phyloP scores from a whole-genome alignment of 2,113 vertebrate genomes.

The Egretta garzetta region DNA sequence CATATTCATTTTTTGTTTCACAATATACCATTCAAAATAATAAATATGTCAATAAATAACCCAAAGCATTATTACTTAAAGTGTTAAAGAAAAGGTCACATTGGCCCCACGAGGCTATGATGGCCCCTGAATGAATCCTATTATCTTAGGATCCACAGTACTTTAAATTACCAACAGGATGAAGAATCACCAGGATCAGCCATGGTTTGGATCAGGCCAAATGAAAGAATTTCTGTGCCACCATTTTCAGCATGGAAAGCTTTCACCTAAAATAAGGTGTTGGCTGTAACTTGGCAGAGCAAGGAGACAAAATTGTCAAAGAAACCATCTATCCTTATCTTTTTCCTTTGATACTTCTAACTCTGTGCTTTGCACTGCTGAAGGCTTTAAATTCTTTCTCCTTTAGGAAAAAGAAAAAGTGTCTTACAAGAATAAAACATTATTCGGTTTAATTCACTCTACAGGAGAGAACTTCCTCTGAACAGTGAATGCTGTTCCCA shows the following conservation, averaged over 20 bases:
- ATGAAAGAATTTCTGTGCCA: not conserved
- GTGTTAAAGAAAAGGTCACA: not conserved
- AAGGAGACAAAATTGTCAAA: slow-evolving; percentile 41
- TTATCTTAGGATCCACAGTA: not conserved
- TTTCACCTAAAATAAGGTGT: slow-evolving; percentile 12
- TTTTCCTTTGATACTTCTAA: slow-evolving; percentile 33
- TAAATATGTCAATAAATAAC: not conserved
- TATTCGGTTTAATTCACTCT: not conserved
- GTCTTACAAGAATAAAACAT: slow-evolving; percentile 32
- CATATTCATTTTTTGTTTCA: not conserved
- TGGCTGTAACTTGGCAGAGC: slow-evolving; percentile 29
- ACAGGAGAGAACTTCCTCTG: not conserved
- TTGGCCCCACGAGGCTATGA: not conserved
- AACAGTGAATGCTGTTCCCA: not conserved
- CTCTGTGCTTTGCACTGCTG: not conserved
- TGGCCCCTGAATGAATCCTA: not conserved
- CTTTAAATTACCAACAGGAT: not conserved
- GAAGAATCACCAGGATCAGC: not conserved
- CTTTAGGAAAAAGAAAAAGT: not conserved
- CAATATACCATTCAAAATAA: not conserved
- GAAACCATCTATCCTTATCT: slow-evolving; percentile 2
- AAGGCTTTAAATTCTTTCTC: slow-evolving; percentile 20
- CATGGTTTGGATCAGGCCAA: not conserved
- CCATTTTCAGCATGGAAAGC: not conserved
- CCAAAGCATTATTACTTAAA: not conserved